Evolutionary conservation across 2,797 vertebrate species (phyloP), one percentile per base, ranked within the genome.

Genomic region (Xiphophorus birchmanni): DNA sequence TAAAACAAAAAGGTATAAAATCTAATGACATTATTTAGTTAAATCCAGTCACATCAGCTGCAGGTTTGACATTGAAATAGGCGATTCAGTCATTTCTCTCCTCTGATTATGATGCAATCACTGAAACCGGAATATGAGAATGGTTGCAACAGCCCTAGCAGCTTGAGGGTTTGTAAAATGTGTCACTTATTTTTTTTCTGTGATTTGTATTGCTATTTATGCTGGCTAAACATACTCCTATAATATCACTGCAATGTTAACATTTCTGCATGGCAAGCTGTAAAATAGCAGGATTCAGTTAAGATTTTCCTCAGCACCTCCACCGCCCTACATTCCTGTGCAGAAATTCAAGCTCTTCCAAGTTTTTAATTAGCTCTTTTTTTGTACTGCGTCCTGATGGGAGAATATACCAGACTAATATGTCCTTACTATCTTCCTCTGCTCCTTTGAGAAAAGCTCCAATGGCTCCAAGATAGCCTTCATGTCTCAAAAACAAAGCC

Each of bases 361-460:
- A 26, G 45, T 52, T 50, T 50, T 18, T 26, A 15, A 2, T 12
- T 8, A 21, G 54, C 75, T 47, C 2, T 60, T 35, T 76, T 5
- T 42, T 47, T n/a, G 47, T 17, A 6, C 11, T 47, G 42, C 15
- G 2, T 18, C 9, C 32, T 37, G 4, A 26, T 35, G 7, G 47
- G 5, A 6, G 32, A 26, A 44, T 63, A 32, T 11, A 10, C 26
- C 37, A 23, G 29, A 47, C 29, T 1, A 0, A 44, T 45, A 45
- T 44, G 10, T 73, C 94, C 98, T 98, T 96, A 99, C 99, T 99
- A 95, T 99, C 99, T 93, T 99, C 96, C 89, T 99, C 98, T 0
- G 99, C 98, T 93, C 99, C 99, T 95, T 98, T 99, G 60, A 99
- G 95, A 91, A 99, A 99, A 0, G 99, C 98, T 72, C 98, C 99